Evolutionary conservation across 2,888 invertebrate genomes (phyloP).

Genomic region (Graphium colonna): DNA sequence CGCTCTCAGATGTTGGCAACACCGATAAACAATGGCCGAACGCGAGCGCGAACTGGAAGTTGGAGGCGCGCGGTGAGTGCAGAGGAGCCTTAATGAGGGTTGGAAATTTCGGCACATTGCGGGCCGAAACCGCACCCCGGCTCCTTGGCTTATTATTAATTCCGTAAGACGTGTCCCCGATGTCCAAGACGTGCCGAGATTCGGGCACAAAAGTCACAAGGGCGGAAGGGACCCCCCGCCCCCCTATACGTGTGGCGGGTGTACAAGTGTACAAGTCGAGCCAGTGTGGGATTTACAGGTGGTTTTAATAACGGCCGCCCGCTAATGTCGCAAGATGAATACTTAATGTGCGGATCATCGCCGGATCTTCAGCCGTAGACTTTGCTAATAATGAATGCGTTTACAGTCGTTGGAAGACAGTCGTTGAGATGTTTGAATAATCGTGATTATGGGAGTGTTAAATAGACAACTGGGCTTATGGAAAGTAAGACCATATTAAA

Average conservation of each 20-base stretch:
- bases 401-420: not conserved
- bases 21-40: constrained; percentile 72
- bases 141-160: constrained; percentile 81
- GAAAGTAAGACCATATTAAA: too few relatives aligned
- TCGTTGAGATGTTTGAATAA: not conserved
- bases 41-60: constrained; percentile 71
- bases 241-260: constrained; percentile 58
- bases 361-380: constrained; percentile 45
- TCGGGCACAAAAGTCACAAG: constrained; percentile 77
- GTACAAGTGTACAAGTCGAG: constrained; percentile 60
- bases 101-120: constrained; percentile 77
- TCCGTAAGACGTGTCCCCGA: constrained; percentile 80
- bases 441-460: not conserved
- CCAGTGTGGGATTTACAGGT: constrained; percentile 73
- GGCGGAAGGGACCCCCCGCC: constrained; percentile 58
- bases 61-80: constrained; percentile 72
- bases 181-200: constrained; percentile 81
- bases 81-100: constrained; percentile 77
- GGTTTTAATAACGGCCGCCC: constrained; percentile 76
- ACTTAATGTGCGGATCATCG: constrained; percentile 74
- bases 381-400: constrained; percentile 47
- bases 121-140: constrained; percentile 72
- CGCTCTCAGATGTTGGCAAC: constrained; percentile 68
- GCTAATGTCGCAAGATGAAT: constrained; percentile 78
- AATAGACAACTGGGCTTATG: too few relatives aligned